These are phyloP conservation scores for Hydra vulgaris DNA, from an alignment of 30 jellyfish, hydroid and myxozoan species.

Conservation along the genomic window DNA sequence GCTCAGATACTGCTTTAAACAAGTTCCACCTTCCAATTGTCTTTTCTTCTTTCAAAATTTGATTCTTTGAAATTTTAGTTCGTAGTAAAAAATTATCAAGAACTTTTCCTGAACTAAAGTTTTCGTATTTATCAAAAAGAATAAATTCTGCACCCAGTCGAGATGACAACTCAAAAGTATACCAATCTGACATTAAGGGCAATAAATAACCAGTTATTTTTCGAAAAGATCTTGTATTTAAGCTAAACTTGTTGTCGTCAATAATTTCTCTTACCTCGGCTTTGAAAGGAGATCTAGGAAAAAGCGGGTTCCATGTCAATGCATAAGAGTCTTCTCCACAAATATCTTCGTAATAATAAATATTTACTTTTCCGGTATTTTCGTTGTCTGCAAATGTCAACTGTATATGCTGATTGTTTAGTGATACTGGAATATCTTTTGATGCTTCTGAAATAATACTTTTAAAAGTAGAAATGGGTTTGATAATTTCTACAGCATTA, in stretches of 20 bases:
- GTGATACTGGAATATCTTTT: background rate
- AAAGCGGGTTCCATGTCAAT: slow-evolving; percentile 52
- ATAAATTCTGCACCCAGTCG: slow-evolving; percentile 15
- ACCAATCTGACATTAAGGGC: slow-evolving; percentile 29
- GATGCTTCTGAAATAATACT: background rate
- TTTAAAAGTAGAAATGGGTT: no score
- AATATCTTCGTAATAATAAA: slow-evolving; percentile 37
- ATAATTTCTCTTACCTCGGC: slow-evolving; percentile 27
- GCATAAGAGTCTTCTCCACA: slow-evolving; percentile 37
- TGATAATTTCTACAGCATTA: no score
- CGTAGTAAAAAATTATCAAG: slow-evolving; percentile 9
- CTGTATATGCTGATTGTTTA: no score
- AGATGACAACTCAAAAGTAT: slow-evolving; percentile 29
- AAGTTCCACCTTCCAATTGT: background rate
- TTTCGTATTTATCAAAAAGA: background rate
- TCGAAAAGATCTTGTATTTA: slow-evolving; percentile 11
- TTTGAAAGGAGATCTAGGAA: slow-evolving; percentile 49
- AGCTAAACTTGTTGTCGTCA: slow-evolving; percentile 33
- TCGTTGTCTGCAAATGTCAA: background rate
- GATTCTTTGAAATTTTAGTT: slow-evolving; percentile 4
- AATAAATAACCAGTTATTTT: slow-evolving; percentile 40
- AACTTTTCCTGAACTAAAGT: background rate
- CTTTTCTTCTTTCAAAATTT: background rate
- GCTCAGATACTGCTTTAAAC: background rate
- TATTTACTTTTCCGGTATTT: slow-evolving; percentile 23